A percentile compares a stretch with the other conserved stretches of the same genome.
Evolutionary conservation across 2,888 invertebrate genomes (phyloP).

Genomic region (Blastobasis adustella): DNA sequence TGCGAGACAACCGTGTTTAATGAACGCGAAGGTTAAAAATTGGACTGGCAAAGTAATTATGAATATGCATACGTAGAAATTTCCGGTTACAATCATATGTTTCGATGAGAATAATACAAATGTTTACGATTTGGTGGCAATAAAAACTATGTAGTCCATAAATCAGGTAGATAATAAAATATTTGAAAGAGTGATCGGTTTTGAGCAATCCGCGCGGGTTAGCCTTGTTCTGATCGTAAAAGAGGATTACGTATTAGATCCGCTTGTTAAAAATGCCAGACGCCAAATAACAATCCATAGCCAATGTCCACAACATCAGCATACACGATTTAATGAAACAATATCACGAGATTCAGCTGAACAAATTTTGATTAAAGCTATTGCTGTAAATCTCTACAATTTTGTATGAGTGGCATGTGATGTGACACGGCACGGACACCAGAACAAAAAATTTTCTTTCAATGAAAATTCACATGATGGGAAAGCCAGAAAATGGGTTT

Average conservation of each 20-base stretch:
- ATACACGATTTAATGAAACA: slow-evolving; percentile 20
- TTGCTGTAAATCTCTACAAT: no score
- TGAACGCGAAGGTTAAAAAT: slow-evolving; percentile 57
- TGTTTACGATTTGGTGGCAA: slow-evolving; percentile 34
- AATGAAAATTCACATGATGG: no score
- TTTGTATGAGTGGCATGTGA: no score
- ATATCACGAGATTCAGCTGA: no score
- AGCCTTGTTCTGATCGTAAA: slow-evolving; percentile 38
- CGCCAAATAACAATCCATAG: no score
- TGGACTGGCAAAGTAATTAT: slow-evolving; percentile 49
- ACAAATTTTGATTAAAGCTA: no score
- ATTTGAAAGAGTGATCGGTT: slow-evolving; percentile 30
- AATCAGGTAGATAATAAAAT: slow-evolving; percentile 47
- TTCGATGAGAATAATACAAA: slow-evolving; percentile 30
- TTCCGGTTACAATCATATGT: slow-evolving; percentile 22
- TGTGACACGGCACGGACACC: no score
- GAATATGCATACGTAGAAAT: slow-evolving; percentile 41
- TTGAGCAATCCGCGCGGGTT: slow-evolving; percentile 30
- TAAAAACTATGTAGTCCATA: slow-evolving; percentile 41
- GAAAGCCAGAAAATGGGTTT: no score
- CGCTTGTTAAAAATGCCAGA: slow-evolving; percentile 17
- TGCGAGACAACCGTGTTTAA: slow-evolving; percentile 56
- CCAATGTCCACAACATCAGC: neutral
- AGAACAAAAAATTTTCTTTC: no score
- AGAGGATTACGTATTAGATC: slow-evolving; percentile 20